Base-by-base conservation (phyloP, 2,888 invertebrate species). In the Drosophila crucigera region DNA sequence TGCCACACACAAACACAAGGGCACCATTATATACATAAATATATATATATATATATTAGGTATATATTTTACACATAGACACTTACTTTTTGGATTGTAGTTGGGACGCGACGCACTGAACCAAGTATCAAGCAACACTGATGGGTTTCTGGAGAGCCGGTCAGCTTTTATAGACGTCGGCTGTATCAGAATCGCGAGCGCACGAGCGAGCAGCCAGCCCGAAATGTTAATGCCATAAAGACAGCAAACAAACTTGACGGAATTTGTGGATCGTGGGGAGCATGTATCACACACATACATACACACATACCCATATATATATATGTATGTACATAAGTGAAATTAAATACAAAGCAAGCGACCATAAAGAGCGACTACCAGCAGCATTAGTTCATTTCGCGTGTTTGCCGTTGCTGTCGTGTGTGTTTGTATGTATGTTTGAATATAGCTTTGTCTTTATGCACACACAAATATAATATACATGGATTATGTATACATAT, bases 61-160 rank as follows among this genome's bases (percentile, higher is more conserved):
- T 35, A 6, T 33, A n/a, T 19, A 11, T 19, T 14, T 22, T 52
- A 50, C 52, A 75, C 63, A 68, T 33, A 25, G 47, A 47, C 61
- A 84, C 90, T 90, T 90, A 90, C 90, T 49, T 66, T 76, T 68
- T 37, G 30, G 28, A 68, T 81, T 79, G 58, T 67, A 37, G 67
- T 10, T 55, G 70, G 49, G 37, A 59, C 66, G 54, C 78, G 76
- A 52, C 66, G 82, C 73, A 82, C 90, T 82, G 89, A 80, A 86
- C 84, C 68, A 78, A 83, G 74, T 65, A 76, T 68, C 68, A 83
- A 83, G 67, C 74, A 73, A 67, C 56, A 86, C 76, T 87, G 84
- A 71, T 73, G 68, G 30, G 50, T n/a, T 33, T 60, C 37, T 65
- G 61, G 56, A 71, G 75, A 84, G 80, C 30, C 41, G 50, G 16